These are phyloP conservation scores for Camptogramma bilineatum DNA, from an alignment of 2,888 invertebrate species.

Conservation along the genomic window DNA sequence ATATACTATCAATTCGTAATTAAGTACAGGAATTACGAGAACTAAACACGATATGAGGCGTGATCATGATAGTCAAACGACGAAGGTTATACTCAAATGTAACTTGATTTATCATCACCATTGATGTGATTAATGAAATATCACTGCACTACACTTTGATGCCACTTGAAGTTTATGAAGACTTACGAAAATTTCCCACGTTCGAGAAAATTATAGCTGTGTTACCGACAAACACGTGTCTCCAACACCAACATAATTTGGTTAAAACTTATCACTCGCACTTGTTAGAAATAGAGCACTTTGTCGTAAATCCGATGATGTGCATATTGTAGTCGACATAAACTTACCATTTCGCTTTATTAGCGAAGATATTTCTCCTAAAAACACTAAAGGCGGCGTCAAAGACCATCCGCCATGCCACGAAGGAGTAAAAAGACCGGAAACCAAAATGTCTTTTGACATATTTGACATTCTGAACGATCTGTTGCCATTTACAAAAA, in stretches of 20 bases:
- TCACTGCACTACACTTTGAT: conserved; percentile 27
- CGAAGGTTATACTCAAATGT: conserved; percentile 15
- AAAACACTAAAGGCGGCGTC: conserved; percentile 77
- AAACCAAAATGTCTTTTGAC: conserved; percentile 68
- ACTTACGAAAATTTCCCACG: conserved; percentile 31
- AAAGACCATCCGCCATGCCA: conserved; percentile 85
- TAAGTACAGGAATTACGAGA: not conserved
- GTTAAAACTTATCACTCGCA: conserved; percentile 53
- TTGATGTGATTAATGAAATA: conserved; percentile 2
- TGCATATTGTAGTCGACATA: conserved; percentile 49
- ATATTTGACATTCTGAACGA: conserved; percentile 63
- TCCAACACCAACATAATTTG: conserved; percentile 37
- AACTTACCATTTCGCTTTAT: conserved; percentile 83
- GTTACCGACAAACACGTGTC: conserved; percentile 45
- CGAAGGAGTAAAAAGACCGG: conserved; percentile 85
- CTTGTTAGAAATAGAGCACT: conserved; percentile 53
- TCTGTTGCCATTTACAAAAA: conserved; percentile 65
- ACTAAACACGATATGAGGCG: conserved; percentile 31
- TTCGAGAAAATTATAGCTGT: conserved; percentile 22
- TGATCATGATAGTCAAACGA: conserved; percentile 12
- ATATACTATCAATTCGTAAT: not conserved
- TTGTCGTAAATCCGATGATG: conserved; percentile 31
- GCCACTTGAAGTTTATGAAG: conserved; percentile 15
- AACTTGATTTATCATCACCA: not conserved
- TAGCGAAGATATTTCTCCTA: conserved; percentile 80